phyloP scores from a whole-genome alignment of 2,113 vertebrate species.

The Ceyx melanurus region DNA sequence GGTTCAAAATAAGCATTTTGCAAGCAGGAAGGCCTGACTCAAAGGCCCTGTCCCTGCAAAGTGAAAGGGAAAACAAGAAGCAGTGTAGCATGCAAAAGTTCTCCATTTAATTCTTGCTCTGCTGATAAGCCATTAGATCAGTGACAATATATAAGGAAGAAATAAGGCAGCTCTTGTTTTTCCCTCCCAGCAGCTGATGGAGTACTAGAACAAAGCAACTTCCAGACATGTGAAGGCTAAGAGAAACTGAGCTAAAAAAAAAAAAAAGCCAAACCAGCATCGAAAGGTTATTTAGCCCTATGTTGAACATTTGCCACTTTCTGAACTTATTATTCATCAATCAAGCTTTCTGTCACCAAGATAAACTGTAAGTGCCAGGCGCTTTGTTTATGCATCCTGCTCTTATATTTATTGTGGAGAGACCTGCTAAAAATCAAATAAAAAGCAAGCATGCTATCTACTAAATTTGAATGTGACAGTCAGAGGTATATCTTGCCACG shows the following conservation, averaged over 20 bases:
- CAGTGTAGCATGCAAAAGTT: not conserved
- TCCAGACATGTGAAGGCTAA: not conserved
- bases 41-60: not conserved
- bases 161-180: not conserved
- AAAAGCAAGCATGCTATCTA: conserved; percentile 32
- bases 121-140: not conserved
- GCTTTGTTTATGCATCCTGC: conserved; percentile 40
- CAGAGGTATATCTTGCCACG: conserved; percentile 17
- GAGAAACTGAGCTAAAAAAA: not conserved
- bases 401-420: conserved; percentile 45
- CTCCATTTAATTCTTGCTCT: not conserved
- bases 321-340: conserved; percentile 49
- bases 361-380: conserved; percentile 48
- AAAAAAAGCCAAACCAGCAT: not conserved
- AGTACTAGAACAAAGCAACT: not conserved
- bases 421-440: conserved; percentile 51
- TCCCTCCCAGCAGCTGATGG: not conserved
- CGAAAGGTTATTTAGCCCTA: conserved; percentile 29
- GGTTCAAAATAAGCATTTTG: not conserved
- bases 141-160: not conserved
- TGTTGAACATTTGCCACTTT: conserved; percentile 52
- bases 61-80: not conserved
- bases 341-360: conserved; percentile 45
- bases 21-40: not conserved
- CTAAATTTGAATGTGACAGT: conserved; percentile 58